These are phyloP conservation scores for Syncerus caffer DNA, from an alignment of 2,797 vertebrate species.

Conservation along the genomic window DNA sequence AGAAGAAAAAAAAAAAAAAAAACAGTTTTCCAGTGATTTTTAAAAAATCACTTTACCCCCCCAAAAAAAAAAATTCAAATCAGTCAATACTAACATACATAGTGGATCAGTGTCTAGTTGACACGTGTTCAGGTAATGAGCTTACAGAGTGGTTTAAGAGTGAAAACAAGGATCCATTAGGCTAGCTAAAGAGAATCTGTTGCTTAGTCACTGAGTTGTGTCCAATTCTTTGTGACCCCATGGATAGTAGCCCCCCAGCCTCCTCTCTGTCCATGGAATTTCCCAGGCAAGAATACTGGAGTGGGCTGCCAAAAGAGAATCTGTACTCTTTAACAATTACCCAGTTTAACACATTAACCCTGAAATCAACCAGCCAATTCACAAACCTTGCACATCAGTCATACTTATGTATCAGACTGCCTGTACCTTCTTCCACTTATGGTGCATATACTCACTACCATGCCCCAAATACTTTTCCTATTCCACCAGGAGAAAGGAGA, in stretches of 20 bases:
- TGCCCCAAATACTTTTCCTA: background rate
- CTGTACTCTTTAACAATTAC: background rate
- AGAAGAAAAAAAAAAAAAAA: background rate
- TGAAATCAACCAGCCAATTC: background rate
- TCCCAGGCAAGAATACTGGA: background rate
- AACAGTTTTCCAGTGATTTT: background rate
- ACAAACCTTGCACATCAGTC: background rate
- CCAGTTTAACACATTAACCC: background rate
- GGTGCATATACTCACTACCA: background rate
- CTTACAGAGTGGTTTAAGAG: background rate
- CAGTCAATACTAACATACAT: background rate
- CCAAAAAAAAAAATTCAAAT: background rate
- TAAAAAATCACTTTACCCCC: background rate
- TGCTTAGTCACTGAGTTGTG: background rate
- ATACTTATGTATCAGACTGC: background rate
- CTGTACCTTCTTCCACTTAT: background rate
- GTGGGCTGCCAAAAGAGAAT: background rate
- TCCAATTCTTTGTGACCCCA: background rate
- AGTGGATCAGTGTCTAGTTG: background rate
- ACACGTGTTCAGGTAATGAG: background rate
- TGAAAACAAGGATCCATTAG: background rate
- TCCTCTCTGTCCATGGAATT: background rate
- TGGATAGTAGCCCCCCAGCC: background rate
- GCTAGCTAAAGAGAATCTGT: background rate
- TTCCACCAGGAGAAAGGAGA: background rate